Base-by-base conservation (phyloP, 2,797 vertebrate genomes). In the Austrolebias charrua region DNA sequence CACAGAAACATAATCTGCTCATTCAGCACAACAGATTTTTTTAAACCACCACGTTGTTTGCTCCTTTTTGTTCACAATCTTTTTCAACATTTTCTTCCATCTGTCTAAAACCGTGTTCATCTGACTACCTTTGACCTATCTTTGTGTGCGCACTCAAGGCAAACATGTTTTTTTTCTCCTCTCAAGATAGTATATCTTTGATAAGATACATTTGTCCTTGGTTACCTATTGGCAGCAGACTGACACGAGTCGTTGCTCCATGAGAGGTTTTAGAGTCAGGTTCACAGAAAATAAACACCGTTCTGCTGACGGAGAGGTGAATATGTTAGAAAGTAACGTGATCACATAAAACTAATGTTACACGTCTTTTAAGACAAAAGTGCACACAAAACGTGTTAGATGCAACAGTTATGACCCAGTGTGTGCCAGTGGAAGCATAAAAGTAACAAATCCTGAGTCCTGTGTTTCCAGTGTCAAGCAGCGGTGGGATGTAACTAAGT, bases 201-300 rank as follows among this genome's bases (percentile, higher is more conserved):
- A 68, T 71, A 50, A 66, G 67, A 63, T 40, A 45, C 18, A 18
- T 50, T 57, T 53, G 31, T 46, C 48, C 45, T 45, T 16, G 57
- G 55, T 72, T 38, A 45, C 19, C 20, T 6, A 60, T 57, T 44
- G 35, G 8, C 42, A 52, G 49, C 14, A 3, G 1, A 16, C 1
- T 20, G 44, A 28, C 7, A 1, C 4, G 35, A 1, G 7, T 16
- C 18, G 50, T 1, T 16, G 14, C 33, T 12, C 13, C 15, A 5
- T 28, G 46, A n/a, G 33, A 45, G 20, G 42, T 43, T 51, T 69
- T 14, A 52, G 15, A 62, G 19, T 11, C 6, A 31, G 20, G 52
- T 58, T 69, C 15, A 44, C 61, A 60, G 28, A 33, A 24, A 12
- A 38, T 49, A 28, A 51, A 43, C 18, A 11, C 4, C 13, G 11